Evolutionary conservation across 2,113 vertebrate species (phyloP).

Genomic region (Oncorhynchus masou): DNA sequence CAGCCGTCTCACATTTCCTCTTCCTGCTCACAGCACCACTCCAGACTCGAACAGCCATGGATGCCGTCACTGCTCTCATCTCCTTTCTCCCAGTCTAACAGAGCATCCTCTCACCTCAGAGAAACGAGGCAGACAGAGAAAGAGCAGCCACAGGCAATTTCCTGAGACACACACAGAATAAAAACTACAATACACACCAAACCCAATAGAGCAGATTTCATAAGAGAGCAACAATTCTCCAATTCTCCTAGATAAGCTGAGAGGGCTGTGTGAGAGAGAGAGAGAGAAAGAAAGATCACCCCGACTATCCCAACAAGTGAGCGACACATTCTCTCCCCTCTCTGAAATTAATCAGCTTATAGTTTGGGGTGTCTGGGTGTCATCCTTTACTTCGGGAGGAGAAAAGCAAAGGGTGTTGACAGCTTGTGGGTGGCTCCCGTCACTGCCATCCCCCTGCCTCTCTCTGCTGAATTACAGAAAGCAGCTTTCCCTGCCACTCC

Average conservation of each 20-base stretch:
- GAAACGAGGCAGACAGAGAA: neutral
- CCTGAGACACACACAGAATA: neutral
- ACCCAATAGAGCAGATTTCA: neutral
- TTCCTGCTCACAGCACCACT: neutral
- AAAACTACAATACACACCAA: constrained; percentile 3
- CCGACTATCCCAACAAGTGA: neutral
- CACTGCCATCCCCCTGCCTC: neutral
- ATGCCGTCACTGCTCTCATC: neutral
- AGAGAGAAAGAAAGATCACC: constrained; percentile 1
- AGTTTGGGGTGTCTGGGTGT: constrained; percentile 25
- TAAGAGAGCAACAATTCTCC: neutral
- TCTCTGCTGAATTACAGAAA: too few species aligned
- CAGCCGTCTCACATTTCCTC: neutral
- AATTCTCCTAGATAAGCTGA: neutral
- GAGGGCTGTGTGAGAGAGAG: neutral
- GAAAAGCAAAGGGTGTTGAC: neutral
- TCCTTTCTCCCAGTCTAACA: neutral
- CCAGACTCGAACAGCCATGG: neutral
- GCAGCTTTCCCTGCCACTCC: too few species aligned
- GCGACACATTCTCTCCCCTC: neutral
- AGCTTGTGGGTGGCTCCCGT: neutral
- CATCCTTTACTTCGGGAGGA: neutral
- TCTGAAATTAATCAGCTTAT: constrained; percentile 41
- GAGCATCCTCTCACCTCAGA: neutral
- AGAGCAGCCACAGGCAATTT: constrained; percentile 3